Base-by-base conservation (phyloP, 1,140 invertebrate genomes). In the Danaus melanippus region DNA sequence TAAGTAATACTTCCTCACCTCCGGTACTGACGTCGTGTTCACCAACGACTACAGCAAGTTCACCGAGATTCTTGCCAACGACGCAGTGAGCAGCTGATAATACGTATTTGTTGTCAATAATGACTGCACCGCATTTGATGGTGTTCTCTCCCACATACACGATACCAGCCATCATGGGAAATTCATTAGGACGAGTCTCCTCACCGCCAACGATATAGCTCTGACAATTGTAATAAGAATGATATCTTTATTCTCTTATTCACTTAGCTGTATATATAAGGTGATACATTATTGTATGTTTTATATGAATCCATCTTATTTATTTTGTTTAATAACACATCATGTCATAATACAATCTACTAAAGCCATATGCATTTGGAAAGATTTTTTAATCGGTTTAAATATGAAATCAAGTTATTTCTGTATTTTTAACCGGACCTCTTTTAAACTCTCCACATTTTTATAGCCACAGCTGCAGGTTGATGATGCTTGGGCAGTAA, bases 51-150 rank as follows among this genome's bases (percentile, higher is more conserved):
- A 92, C 65, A 0, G 66, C 88, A 0, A 88, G 12, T 10, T 70
- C 17, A 1, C 11, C 11, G 0, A 62, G 0, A 0, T 41, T 2
- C 50, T 60, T 64, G 0, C 60, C 64, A 0, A 10, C 8, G 5
- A 91, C 2, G 64, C 93, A 94, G 66, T 94, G 93, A 1, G 91
- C 93, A 0, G 93, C 93, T 0, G 92, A 92, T 1, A 94, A 0
- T 0, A 92, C 84, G 74, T 91, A 91, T 32, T 72, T 73, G 0
- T 74, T 54, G 11, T 88, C 84, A 42, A 95, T 89, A 52, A 95
- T 90, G 4, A 89, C 88, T 0, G 80, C 90, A 0, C 93, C 93
- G 66, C 93, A 94, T 57, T 87, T 89, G 0, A 91, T 56, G 0
- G 62, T 21, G 3, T 41, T 50, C 1, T 58, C 49, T 1, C 57